Conservation (phyloP, 1,140 invertebrate genomes). For the Lethocerus indicus region DNA sequence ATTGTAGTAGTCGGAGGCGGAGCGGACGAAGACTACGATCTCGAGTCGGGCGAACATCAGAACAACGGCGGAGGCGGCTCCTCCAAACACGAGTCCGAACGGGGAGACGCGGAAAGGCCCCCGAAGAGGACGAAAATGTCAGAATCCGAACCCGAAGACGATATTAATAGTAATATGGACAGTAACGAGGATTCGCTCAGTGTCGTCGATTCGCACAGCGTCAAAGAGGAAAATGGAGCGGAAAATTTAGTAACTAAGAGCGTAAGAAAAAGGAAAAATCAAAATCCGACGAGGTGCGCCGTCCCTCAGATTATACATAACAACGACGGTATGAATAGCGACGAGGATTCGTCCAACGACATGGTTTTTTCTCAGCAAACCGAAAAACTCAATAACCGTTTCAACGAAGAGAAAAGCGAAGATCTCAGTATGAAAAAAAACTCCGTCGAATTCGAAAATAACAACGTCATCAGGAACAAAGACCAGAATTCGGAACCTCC, state of each 20-base stretch:
- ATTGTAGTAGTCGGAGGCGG: constrained; percentile 41
- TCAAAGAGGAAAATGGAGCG: constrained; percentile 30
- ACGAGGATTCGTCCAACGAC: constrained; percentile 47
- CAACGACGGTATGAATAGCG: constrained; percentile 38
- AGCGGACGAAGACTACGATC: constrained; percentile 41
- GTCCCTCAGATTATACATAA: constrained; percentile 28
- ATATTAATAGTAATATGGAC: constrained; percentile 44
- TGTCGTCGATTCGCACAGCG: constrained; percentile 31
- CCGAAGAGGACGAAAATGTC: constrained; percentile 41
- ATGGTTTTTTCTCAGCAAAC: constrained; percentile 26
- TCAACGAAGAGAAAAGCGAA: constrained; percentile 8
- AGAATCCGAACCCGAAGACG: constrained; percentile 39
- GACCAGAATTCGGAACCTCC: constrained; percentile 3
- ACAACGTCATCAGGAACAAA: constrained; percentile 13
- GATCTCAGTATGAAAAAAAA: constrained; percentile 14
- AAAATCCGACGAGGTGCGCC: constrained; percentile 74
- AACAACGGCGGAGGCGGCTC: too few species aligned
- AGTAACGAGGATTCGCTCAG: constrained; percentile 55
- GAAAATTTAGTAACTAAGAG: constrained; percentile 23
- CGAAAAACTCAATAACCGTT: constrained; percentile 7
- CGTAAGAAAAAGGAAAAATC: constrained; percentile 68
- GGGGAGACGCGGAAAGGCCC: constrained; percentile 38
- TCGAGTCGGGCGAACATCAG: constrained; percentile 1
- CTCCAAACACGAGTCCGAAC: constrained; percentile 17
- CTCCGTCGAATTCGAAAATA: constrained; percentile 13